Conservation (phyloP, 1,140 invertebrate genomes). For the Heterodera carotae region DNA sequence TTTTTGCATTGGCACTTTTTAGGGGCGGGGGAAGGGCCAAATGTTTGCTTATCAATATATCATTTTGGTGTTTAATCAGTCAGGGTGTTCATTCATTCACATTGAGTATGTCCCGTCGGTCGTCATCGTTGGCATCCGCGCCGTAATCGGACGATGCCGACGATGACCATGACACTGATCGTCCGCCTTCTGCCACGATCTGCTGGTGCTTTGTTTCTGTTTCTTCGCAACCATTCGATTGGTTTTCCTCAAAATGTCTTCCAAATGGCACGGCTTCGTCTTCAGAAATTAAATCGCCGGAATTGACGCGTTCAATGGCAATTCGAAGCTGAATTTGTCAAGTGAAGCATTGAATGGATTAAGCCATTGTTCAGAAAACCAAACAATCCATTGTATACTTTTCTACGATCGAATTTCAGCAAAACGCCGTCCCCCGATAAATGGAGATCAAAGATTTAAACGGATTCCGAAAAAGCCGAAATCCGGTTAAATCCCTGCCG, state of each 20-base stretch:
- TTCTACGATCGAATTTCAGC: conserved; percentile 30
- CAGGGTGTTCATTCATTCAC: conserved; percentile 6
- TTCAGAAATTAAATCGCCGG: conserved; percentile 35
- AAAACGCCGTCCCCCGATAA: too few relatives aligned
- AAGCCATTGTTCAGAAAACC: not conserved
- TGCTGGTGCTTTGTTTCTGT: not conserved
- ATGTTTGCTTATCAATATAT: too few relatives aligned
- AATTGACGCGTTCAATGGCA: conserved; percentile 47
- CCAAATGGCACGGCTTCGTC: too few relatives aligned
- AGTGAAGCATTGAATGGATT: conserved; percentile 10
- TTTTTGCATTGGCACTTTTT: too few relatives aligned
- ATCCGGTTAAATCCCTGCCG: not conserved
- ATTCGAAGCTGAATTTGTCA: conserved; percentile 36
- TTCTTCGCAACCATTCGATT: conserved; percentile 6
- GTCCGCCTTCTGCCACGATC: not conserved
- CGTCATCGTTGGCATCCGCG: conserved; percentile 21
- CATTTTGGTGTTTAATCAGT: not conserved
- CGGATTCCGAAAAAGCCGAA: too few relatives aligned
- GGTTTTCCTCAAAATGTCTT: conserved; percentile 2
- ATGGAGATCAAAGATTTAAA: too few relatives aligned
- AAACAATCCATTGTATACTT: not conserved
- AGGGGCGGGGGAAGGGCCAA: too few relatives aligned
- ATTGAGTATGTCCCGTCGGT: conserved; percentile 37
- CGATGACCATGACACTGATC: not conserved
- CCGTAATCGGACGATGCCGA: not conserved